Conservation (phyloP, 2,113 vertebrate genomes). For the Cacatua alba region DNA sequence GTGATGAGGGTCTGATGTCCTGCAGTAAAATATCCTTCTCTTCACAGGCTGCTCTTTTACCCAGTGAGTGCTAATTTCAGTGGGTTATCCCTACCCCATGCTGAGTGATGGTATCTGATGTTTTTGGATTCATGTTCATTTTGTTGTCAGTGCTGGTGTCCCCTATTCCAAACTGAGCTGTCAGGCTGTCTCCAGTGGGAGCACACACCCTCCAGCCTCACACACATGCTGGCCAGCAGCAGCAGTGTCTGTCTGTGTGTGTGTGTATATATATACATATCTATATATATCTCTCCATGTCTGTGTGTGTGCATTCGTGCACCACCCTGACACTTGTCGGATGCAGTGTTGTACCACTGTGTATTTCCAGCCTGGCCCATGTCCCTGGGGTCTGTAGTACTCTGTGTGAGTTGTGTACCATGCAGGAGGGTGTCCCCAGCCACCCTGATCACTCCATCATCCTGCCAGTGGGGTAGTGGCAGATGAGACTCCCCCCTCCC, state of each 20-base stretch:
- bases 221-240: background rate
- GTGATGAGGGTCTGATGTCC: background rate
- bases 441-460: fast-evolving
- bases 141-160: constrained; percentile 73
- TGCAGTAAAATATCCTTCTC: constrained; percentile 62
- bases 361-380: constrained; percentile 30
- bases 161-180: constrained; percentile 43
- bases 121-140: constrained; percentile 69
- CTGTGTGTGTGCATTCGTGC: constrained; percentile 37
- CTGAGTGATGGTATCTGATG: constrained; percentile 63
- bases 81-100: constrained; percentile 14
- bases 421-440: background rate
- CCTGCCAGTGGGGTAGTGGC: fast-evolving
- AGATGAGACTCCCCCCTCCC: background rate
- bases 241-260: constrained; percentile 46
- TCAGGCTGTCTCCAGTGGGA: constrained; percentile 44
- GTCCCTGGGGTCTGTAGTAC: constrained; percentile 29
- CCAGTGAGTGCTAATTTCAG: constrained; percentile 52
- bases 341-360: constrained; percentile 23
- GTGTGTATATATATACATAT: background rate
- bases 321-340: constrained; percentile 1
- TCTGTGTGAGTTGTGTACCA: background rate
- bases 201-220: constrained; percentile 13
- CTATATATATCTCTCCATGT: background rate
- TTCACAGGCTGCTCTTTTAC: constrained; percentile 53